A percentile compares a stretch with the other conserved stretches of the same genome.
phyloP scores from a whole-genome alignment of 2,797 vertebrate genomes.

The Sebastes oblongus region DNA sequence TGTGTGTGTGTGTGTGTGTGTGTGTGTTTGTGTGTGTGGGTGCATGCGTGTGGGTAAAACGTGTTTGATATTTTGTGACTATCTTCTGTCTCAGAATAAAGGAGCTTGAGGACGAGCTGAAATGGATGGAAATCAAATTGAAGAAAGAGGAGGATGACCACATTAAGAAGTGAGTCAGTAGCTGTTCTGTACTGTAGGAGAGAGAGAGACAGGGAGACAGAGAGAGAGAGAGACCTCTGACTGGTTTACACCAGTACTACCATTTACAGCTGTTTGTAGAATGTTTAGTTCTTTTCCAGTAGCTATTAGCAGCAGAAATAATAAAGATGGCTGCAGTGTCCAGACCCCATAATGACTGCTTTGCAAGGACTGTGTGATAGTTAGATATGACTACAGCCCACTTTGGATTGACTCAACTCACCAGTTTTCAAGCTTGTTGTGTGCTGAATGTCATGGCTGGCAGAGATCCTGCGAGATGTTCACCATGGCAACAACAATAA shows the following conservation, averaged over 20 bases:
- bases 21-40: background rate
- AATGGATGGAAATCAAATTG: slow-evolving; percentile 54
- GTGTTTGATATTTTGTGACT: background rate
- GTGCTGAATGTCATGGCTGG: background rate
- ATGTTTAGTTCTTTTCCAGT: background rate
- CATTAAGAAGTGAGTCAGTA: slow-evolving; percentile 79
- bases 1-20: background rate
- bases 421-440: background rate
- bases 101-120: slow-evolving; percentile 75
- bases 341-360: background rate
- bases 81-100: slow-evolving; percentile 77
- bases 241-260: background rate
- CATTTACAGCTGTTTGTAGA: background rate
- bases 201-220: background rate
- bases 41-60: background rate
- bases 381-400: too few relatives aligned
- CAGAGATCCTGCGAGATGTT: background rate
- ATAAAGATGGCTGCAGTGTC: background rate
- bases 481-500: background rate
- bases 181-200: background rate
- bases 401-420: too few relatives aligned
- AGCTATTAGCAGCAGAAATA: background rate
- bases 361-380: too few relatives aligned
- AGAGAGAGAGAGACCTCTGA: background rate
- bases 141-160: slow-evolving; percentile 72